Conservation (phyloP, 2,888 invertebrate species). For the Empis stercorea region DNA sequence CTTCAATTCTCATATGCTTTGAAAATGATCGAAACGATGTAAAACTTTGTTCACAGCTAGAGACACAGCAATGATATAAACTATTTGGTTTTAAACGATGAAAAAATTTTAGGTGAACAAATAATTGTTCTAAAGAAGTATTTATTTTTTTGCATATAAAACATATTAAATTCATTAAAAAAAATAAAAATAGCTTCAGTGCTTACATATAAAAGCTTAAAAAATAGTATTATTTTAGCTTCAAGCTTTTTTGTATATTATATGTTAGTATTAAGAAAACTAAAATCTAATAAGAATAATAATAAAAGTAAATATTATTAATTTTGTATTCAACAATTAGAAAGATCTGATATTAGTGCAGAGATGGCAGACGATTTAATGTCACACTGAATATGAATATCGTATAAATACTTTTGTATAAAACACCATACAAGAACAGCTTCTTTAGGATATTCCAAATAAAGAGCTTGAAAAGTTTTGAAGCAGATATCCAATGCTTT, state of each 20-base stretch:
- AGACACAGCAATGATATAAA: not conserved
- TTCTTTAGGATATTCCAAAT: not conserved
- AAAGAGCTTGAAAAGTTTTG: not conserved
- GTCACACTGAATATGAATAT: not conserved
- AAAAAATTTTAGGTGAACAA: not conserved
- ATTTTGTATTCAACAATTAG: not conserved
- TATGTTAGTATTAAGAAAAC: too few relatives aligned
- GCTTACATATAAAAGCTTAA: not conserved
- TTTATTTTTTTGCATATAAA: not conserved
- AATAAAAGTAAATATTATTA: not conserved
- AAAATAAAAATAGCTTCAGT: not conserved
- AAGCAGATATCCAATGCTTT: not conserved
- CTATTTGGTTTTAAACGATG: not conserved
- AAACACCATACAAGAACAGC: not conserved
- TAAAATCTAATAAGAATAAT: too few relatives aligned
- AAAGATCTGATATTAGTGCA: not conserved
- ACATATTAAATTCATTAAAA: not conserved
- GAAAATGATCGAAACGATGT: not conserved
- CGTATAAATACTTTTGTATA: not conserved
- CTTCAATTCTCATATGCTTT: not conserved
- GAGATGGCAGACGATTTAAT: not conserved
- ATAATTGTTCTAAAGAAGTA: not conserved
- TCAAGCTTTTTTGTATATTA: too few relatives aligned
- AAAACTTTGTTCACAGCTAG: not conserved
- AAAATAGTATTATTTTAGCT: not conserved